phyloP scores from a whole-genome alignment of 1,140 invertebrate species.

The Bombus soroeensis region DNA sequence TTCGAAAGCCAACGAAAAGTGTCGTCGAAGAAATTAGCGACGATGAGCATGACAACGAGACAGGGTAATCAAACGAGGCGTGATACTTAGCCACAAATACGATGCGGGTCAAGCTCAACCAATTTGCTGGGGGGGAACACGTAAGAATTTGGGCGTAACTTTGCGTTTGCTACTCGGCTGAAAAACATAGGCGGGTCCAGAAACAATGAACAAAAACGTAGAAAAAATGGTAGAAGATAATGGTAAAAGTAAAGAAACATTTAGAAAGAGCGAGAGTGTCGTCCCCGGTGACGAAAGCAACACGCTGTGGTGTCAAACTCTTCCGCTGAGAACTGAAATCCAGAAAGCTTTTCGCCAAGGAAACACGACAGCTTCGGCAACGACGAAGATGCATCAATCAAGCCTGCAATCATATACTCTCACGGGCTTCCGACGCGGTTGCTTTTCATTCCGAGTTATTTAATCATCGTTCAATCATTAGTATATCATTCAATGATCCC shows the following conservation, averaged over 20 bases:
- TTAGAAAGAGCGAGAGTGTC: conserved; percentile 32
- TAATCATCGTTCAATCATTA: conserved; percentile 52
- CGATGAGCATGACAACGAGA: conserved; percentile 58
- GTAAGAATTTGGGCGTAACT: conserved; percentile 19
- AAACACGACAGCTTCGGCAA: conserved; percentile 68
- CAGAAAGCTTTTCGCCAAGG: conserved; percentile 66
- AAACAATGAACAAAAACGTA: conserved; percentile 50
- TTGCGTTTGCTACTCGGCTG: conserved; percentile 49
- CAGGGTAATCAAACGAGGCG: conserved; percentile 56
- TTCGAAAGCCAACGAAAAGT: conserved; percentile 45
- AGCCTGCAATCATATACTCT: conserved; percentile 65
- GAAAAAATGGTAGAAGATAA: conserved; percentile 35
- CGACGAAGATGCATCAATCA: conserved; percentile 66
- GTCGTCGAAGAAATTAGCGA: conserved; percentile 46
- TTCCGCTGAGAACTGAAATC: conserved; percentile 59
- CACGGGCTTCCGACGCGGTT: conserved; percentile 42
- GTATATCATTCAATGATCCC: conserved; percentile 59
- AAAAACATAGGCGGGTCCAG: conserved; percentile 44
- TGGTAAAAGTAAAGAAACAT: conserved; percentile 10
- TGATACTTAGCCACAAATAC: conserved; percentile 56
- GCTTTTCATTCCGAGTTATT: conserved; percentile 60
- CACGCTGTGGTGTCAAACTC: conserved; percentile 49
- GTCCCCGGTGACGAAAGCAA: conserved; percentile 69
- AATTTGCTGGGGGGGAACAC: conserved; percentile 36
- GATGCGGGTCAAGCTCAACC: conserved; percentile 54